Base-by-base conservation (phyloP, 2,113 vertebrate genomes). In the Callocephalon fimbriatum region DNA sequence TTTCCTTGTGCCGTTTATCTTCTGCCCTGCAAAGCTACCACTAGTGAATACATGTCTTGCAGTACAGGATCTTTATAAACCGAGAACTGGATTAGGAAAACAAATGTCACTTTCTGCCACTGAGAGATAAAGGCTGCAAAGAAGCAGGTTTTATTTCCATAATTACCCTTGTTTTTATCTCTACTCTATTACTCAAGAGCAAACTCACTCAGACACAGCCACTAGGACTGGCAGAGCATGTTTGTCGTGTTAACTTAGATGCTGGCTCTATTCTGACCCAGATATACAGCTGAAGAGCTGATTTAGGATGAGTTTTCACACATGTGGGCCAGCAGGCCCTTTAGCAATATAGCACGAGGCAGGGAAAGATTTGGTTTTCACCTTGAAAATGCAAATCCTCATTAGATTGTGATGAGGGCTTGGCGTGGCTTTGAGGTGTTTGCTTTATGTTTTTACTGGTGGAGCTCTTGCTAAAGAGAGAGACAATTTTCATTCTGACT, bases 11-110 rank as follows among this genome's bases (percentile, higher is more conserved):
- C 31, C 9, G 2, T 85, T 85, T 68, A 45, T 78, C 79, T 86
- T 80, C 75, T 67, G 38, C 85, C 54, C 82, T 58, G 29, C 31
- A 82, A 91, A 84, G 54, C 74, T 37, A 53, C 62, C 5, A 4
- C 68, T 71, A 77, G 16, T 25, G 38, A 78, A 58, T 10, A 9
- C 32, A 70, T 31, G 37, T 23, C 44, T 80, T 83, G 40, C 48
- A 80, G 32, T 27, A n/a, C 54, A 82, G 50, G 72, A 92, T 62
- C 48, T 80, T 59, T 90, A 79, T 84, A 76, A 97, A 82, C 47
- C 37, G 80, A 70, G 63, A 90, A 44, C 40, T 74, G 48, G 27
- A 61, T 86, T 74, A 94, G 62, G 62, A 91, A 95, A 93, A 92
- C 2, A 13, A 94, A 77, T 63, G 53, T 90, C 83, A 85, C 84